Conservation (phyloP, 2,113 vertebrate species). For the Lampris megalopsis region DNA sequence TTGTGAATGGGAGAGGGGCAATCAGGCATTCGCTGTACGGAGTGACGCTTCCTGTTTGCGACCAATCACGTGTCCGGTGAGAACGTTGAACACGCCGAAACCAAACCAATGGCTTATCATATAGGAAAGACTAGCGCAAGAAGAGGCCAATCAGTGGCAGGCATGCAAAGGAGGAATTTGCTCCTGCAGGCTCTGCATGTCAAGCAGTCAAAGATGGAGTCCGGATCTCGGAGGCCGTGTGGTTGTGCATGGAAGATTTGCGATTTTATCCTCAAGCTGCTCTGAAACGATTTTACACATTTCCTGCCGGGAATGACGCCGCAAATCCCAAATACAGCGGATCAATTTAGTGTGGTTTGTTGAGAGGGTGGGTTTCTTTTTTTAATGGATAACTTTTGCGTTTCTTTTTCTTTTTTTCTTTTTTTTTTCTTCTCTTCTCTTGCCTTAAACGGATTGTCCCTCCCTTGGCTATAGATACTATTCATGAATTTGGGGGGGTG, state of each 20-base stretch:
- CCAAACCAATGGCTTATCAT: constrained; percentile 82
- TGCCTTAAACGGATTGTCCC: constrained; percentile 79
- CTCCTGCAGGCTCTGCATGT: constrained; percentile 94
- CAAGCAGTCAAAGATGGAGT: constrained; percentile 98
- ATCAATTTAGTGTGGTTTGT: constrained; percentile 46
- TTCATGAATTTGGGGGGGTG: constrained; percentile 78
- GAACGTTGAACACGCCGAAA: constrained; percentile 81
- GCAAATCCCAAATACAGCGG: constrained; percentile 32
- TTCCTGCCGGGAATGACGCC: constrained; percentile 49
- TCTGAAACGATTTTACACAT: constrained; percentile 30
- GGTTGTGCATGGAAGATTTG: constrained; percentile 82
- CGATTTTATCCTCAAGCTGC: constrained; percentile 55
- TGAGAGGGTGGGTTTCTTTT: constrained; percentile 70
- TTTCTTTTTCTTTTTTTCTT: not conserved
- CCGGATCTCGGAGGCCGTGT: constrained; percentile 88
- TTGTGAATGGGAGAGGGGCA: constrained; percentile 92
- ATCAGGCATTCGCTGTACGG: constrained; percentile 86
- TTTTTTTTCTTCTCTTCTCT: constrained; percentile 32
- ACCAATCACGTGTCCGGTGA: constrained; percentile 76
- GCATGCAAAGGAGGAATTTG: constrained; percentile 90
- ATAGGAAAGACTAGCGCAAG: constrained; percentile 90
- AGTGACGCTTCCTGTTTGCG: constrained; percentile 69
- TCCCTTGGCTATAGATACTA: constrained; percentile 82
- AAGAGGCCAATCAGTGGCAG: constrained; percentile 84
- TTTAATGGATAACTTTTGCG: constrained; percentile 81